Evolutionary conservation across 2,113 vertebrate genomes (phyloP).

Genomic region (Oxyura jamaicensis): DNA sequence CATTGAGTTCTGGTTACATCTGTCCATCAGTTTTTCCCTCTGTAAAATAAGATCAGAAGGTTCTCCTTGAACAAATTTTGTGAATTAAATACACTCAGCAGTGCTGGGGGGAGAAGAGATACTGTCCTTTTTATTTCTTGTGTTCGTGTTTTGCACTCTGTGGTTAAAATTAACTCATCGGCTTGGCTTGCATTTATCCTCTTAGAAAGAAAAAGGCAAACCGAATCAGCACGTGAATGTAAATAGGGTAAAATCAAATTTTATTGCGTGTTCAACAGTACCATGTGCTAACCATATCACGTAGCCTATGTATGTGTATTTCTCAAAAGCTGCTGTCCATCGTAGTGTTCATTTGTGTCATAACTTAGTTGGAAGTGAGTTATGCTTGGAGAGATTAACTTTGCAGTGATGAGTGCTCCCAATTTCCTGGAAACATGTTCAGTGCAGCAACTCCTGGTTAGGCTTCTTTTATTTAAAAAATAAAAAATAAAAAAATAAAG

Average conservation of each 20-base stretch:
- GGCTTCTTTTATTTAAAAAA: not conserved
- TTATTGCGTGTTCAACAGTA: not conserved
- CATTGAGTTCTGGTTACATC: fast-evolving
- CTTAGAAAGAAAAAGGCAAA: not conserved
- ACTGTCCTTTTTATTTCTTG: not conserved
- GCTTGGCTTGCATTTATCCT: not conserved
- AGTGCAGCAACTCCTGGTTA: not conserved
- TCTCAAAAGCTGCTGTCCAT: not conserved
- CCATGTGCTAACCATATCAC: not conserved
- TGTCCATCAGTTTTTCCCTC: not conserved
- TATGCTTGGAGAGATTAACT: not conserved
- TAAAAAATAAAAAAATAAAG: not conserved
- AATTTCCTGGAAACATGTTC: not conserved
- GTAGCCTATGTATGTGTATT: not conserved
- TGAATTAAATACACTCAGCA: fast-evolving
- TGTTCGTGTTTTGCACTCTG: not conserved
- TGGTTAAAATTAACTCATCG: not conserved
- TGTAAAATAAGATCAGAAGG: not conserved
- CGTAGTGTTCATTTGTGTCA: not conserved
- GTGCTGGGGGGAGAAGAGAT: not conserved
- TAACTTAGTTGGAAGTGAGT: not conserved
- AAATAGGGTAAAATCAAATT: not conserved
- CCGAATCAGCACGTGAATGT: not conserved
- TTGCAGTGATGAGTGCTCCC: not conserved
- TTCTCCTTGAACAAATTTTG: not conserved